These are phyloP conservation scores for Scytalopus superciliaris DNA, from an alignment of 2,113 vertebrate species.

Conservation along the genomic window DNA sequence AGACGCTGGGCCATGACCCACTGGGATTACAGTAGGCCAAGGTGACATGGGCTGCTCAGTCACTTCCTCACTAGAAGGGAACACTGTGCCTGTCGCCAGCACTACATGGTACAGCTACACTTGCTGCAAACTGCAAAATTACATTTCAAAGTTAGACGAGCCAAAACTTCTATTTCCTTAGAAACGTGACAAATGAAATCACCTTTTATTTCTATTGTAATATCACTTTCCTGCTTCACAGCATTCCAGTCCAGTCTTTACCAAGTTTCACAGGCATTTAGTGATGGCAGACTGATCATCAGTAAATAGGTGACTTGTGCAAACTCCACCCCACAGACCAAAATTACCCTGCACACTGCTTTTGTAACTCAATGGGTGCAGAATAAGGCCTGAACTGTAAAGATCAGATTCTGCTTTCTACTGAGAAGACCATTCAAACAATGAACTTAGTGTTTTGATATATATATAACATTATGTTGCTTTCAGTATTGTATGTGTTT, in stretches of 20 bases:
- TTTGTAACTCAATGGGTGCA: not conserved
- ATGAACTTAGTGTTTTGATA: not conserved
- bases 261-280: not conserved
- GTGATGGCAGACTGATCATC: not conserved
- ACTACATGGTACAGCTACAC: not conserved
- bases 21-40: not conserved
- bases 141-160: not conserved
- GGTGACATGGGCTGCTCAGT: not conserved
- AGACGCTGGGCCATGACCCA: not conserved
- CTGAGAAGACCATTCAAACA: not conserved
- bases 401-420: not conserved
- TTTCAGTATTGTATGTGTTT: not conserved
- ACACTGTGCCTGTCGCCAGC: slow-evolving; percentile 5
- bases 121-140: slow-evolving; percentile 27
- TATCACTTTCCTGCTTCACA: not conserved
- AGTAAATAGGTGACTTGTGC: not conserved
- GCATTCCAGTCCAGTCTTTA: not conserved
- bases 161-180: not conserved
- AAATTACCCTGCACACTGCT: not conserved
- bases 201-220: not conserved
- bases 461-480: not conserved
- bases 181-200: not conserved
- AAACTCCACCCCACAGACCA: not conserved
- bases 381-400: not conserved
- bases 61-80: slow-evolving; percentile 45